Conservation (phyloP, 2,797 vertebrate genomes). For the Podarcis siculus region DNA sequence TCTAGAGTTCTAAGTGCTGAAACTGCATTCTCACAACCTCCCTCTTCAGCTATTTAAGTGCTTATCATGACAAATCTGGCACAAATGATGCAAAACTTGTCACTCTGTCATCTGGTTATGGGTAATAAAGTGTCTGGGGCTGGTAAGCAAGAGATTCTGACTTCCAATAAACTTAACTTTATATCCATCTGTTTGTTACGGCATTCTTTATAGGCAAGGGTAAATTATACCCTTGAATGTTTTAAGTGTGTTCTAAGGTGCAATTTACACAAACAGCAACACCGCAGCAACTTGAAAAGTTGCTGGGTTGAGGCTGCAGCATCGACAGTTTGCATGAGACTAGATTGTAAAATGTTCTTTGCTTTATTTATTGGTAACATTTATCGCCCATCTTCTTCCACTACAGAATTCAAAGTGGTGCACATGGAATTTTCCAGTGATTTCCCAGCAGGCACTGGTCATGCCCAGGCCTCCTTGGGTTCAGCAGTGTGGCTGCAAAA, state of each 20-base stretch:
- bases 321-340: not conserved
- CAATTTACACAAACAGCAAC: not conserved
- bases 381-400: not conserved
- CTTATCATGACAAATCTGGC: not conserved
- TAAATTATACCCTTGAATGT: not conserved
- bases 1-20: not conserved
- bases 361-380: not conserved
- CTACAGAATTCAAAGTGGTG: not conserved
- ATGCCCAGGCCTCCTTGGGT: not conserved
- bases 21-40: not conserved
- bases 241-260: not conserved
- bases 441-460: not conserved
- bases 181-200: not conserved
- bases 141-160: not conserved
- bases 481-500: not conserved
- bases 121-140: not conserved
- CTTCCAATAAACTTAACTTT: not conserved
- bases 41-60: not conserved
- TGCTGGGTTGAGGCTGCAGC: not conserved
- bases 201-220: not conserved
- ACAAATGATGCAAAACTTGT: not conserved
- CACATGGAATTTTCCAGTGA: not conserved
- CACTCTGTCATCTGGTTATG: not conserved
- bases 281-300: not conserved
- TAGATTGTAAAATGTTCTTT: too few species aligned